Evolutionary conservation across 2,888 invertebrate species (phyloP).

Genomic region (Cryptus viduatorius): DNA sequence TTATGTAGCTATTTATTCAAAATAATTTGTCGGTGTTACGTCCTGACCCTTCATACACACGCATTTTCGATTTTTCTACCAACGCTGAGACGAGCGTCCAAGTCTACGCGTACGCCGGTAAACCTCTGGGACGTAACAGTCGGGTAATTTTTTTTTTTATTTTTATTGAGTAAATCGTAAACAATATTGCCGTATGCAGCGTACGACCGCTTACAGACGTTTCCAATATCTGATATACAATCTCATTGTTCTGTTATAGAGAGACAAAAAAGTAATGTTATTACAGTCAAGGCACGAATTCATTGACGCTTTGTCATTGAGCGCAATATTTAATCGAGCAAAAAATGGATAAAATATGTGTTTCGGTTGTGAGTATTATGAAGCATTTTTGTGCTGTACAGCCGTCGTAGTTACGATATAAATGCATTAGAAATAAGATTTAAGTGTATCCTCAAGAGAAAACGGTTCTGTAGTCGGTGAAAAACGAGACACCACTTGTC

Average conservation of each 20-base stretch:
- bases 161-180: constrained; percentile 2
- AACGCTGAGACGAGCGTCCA: too few relatives aligned
- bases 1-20: neutral
- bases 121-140: too few relatives aligned
- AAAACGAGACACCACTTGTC: constrained; percentile 88
- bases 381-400: neutral
- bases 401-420: neutral
- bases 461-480: constrained; percentile 86
- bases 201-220: neutral
- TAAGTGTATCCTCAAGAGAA: constrained; percentile 85
- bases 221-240: neutral
- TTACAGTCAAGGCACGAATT: neutral
- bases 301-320: neutral
- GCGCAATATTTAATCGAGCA: neutral
- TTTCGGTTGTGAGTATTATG: neutral
- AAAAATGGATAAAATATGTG: neutral
- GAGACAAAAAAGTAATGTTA: neutral
- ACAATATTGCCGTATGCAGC: neutral
- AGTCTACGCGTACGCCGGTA: too few relatives aligned
- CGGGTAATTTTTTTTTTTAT: too few relatives aligned
- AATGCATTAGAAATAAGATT: constrained; percentile 82
- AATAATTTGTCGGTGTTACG: neutral
- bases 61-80: too few relatives aligned
- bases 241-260: neutral
- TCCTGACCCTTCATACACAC: too few relatives aligned